phyloP scores from a whole-genome alignment of 2,797 vertebrate species.

The Paedocypris micromegethes region DNA sequence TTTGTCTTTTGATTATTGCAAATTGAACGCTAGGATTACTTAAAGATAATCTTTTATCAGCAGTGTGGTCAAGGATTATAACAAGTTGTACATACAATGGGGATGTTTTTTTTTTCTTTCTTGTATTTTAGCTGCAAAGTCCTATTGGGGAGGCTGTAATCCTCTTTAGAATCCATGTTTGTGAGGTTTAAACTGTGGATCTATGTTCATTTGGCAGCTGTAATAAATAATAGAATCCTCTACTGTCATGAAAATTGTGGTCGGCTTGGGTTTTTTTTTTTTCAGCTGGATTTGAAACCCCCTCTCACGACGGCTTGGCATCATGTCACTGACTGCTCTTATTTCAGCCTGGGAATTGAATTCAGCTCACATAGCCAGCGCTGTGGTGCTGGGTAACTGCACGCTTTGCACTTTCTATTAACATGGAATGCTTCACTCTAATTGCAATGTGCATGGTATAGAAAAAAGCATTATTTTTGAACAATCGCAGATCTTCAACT shows the following conservation, averaged over 20 bases:
- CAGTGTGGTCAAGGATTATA: constrained; percentile 42
- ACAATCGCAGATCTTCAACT: neutral
- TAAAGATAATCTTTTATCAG: constrained; percentile 48
- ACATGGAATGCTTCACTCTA: constrained; percentile 1
- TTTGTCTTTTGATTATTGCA: constrained; percentile 34
- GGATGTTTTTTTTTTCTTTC: constrained; percentile 21
- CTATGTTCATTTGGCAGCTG: constrained; percentile 30
- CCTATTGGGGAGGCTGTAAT: constrained; percentile 46
- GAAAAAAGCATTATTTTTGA: constrained; percentile 5
- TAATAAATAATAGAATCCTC: constrained; percentile 42
- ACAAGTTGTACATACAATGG: constrained; percentile 31
- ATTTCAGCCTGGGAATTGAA: constrained; percentile 11
- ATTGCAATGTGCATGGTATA: neutral
- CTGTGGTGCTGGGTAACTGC: constrained; percentile 3
- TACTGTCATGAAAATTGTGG: constrained; percentile 31
- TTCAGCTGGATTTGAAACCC: constrained; percentile 14
- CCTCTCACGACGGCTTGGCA: constrained; percentile 8
- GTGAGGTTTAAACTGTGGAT: constrained; percentile 38
- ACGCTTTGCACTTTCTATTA: constrained; percentile 3
- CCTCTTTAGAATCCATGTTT: constrained; percentile 33
- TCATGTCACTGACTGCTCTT: constrained; percentile 13
- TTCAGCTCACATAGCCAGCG: constrained; percentile 1
- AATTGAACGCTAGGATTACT: constrained; percentile 45
- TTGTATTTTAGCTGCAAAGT: constrained; percentile 27
- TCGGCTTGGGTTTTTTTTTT: constrained; percentile 16